These are phyloP conservation scores for Hemiprocne comata DNA, from an alignment of 2,113 vertebrate genomes.

Conservation along the genomic window DNA sequence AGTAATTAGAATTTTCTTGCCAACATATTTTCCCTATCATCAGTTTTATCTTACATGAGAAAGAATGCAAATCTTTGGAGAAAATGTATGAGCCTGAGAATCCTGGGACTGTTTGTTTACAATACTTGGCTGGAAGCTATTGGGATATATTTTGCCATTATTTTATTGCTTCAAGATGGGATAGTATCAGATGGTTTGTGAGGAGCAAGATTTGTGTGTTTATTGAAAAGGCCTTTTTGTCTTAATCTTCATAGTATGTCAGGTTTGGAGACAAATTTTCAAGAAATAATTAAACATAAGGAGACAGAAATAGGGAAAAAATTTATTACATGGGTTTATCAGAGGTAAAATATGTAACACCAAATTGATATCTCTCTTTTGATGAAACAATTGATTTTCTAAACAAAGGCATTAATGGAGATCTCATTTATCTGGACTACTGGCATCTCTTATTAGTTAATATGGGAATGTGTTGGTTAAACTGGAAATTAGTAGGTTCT, in stretches of 20 bases:
- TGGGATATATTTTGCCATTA: constrained; percentile 14
- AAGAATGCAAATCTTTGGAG: constrained; percentile 28
- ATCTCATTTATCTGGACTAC: not conserved
- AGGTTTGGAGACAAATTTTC: not conserved
- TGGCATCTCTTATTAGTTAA: not conserved
- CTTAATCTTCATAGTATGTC: not conserved
- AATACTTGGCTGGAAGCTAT: constrained; percentile 38
- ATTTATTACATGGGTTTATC: not conserved
- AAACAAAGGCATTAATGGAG: not conserved
- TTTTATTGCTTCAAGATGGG: constrained; percentile 57
- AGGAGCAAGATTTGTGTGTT: not conserved
- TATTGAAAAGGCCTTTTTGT: constrained; percentile 2
- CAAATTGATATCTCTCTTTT: not conserved
- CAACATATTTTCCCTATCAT: constrained; percentile 37
- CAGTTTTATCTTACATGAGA: constrained; percentile 34
- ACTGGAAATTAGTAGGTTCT: not conserved
- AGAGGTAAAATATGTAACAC: not conserved
- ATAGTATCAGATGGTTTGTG: not conserved
- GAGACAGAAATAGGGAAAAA: not conserved
- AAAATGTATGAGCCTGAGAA: constrained; percentile 21
- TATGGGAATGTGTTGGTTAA: not conserved
- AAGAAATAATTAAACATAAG: not conserved
- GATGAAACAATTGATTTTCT: not conserved
- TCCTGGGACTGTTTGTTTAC: constrained; percentile 24
- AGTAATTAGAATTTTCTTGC: constrained; percentile 47